phyloP scores from a whole-genome alignment of 2,113 vertebrate species.

The Scophthalmus maximus region DNA sequence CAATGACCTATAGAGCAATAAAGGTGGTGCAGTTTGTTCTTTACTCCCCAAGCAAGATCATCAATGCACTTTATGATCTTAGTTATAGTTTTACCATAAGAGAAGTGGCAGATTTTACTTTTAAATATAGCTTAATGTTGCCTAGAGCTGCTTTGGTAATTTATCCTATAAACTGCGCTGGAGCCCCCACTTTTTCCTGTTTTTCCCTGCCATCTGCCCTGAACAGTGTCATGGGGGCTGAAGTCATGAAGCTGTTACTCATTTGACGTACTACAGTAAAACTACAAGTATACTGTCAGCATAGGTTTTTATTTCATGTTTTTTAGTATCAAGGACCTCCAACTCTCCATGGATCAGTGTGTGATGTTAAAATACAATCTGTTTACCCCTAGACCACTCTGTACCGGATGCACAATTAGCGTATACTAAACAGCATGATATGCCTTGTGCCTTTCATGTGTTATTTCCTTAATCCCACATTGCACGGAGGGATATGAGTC shows the following conservation, averaged over 20 bases:
- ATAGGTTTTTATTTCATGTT: too few species aligned
- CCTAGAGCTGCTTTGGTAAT: not conserved
- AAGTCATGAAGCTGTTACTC: not conserved
- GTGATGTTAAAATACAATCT: slow-evolving; percentile 74
- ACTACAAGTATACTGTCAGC: not conserved
- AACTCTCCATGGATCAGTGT: slow-evolving; percentile 36
- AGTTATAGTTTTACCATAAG: not conserved
- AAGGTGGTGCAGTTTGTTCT: not conserved
- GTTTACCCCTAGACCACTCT: slow-evolving; percentile 69
- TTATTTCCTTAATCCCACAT: slow-evolving; percentile 80
- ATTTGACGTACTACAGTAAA: slow-evolving; percentile 2
- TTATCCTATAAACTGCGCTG: not conserved
- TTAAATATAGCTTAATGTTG: not conserved
- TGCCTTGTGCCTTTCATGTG: slow-evolving; percentile 79
- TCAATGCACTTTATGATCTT: not conserved
- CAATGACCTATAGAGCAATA: too few species aligned
- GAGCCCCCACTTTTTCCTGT: not conserved
- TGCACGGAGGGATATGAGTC: slow-evolving; percentile 74
- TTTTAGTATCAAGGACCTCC: slow-evolving; percentile 55
- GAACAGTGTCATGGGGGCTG: not conserved
- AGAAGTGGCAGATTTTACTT: not conserved
- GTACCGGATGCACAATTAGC: slow-evolving; percentile 78
- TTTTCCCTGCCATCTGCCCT: not conserved
- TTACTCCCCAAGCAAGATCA: not conserved
- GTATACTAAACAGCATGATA: slow-evolving; percentile 75